Conservation (phyloP, 1,140 invertebrate species). For the Bicyclus anynana region DNA sequence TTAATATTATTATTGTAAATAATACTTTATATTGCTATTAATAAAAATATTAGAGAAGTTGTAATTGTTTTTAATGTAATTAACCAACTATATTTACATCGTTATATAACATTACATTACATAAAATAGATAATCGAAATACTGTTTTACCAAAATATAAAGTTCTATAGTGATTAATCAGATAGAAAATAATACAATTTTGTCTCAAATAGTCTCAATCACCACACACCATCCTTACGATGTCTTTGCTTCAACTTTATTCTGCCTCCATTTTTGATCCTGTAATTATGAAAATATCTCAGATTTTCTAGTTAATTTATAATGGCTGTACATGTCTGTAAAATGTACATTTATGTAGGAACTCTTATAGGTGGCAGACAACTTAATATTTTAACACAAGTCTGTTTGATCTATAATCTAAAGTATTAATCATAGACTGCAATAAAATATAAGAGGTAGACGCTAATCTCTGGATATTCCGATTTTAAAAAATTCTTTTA, state of each 20-base stretch:
- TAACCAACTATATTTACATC: conserved; percentile 43
- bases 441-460: too few species aligned
- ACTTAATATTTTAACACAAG: too few species aligned
- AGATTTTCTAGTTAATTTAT: background rate
- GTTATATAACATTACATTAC: conserved; percentile 36
- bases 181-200: conserved; percentile 22
- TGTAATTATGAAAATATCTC: conserved; percentile 45
- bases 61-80: conserved; percentile 34
- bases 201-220: conserved; percentile 2
- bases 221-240: conserved; percentile 36
- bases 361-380: too few species aligned
- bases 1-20: conserved; percentile 8
- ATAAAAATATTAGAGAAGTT: conserved; percentile 19
- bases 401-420: too few species aligned
- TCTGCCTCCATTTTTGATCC: conserved; percentile 72
- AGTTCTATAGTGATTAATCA: conserved; percentile 37
- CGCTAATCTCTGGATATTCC: too few species aligned
- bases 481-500: too few species aligned
- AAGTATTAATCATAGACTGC: too few species aligned
- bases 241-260: conserved; percentile 59
- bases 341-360: too few species aligned
- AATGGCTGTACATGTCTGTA: too few species aligned
- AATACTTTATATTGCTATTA: conserved; percentile 12
- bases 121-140: conserved; percentile 44
- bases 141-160: conserved; percentile 65